Percentiles rank a stretch among this genome's conserved stretches.
Evolutionary conservation across 2,797 vertebrate genomes (phyloP).

Genomic region (Clamator glandarius): DNA sequence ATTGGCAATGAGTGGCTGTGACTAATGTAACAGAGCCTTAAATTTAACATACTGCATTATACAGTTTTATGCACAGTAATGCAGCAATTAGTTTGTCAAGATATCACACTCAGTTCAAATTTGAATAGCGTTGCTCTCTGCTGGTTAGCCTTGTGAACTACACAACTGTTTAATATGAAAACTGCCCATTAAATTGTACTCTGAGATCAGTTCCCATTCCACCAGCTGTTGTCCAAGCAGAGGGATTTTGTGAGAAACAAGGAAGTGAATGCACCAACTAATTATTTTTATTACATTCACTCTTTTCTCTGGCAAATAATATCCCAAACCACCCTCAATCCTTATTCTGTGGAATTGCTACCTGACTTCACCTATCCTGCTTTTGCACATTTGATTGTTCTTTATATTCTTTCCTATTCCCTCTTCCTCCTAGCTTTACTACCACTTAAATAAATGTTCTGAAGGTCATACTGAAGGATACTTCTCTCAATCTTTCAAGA

Average conservation of each 20-base stretch:
- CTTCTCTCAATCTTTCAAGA: background rate
- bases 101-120: conserved; percentile 3
- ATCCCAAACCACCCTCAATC: background rate
- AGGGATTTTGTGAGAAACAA: background rate
- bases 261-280: background rate
- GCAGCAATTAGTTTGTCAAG: conserved; percentile 59
- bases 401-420: background rate
- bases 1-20: conserved; percentile 56
- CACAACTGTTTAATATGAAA: background rate
- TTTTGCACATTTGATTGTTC: background rate
- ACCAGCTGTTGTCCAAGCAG: background rate
- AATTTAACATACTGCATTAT: conserved; percentile 50
- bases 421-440: background rate
- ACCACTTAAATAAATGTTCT: background rate
- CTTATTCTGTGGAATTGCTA: background rate
- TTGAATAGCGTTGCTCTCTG: conserved; percentile 72
- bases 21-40: conserved; percentile 61
- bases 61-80: conserved; percentile 60
- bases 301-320: background rate
- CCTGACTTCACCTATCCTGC: background rate
- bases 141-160: conserved; percentile 55
- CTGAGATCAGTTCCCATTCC: background rate
- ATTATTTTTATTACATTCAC: background rate
- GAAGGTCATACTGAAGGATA: background rate
- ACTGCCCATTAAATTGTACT: background rate